Conservation (phyloP, 1,140 invertebrate genomes). For the Plodia interpunctella region DNA sequence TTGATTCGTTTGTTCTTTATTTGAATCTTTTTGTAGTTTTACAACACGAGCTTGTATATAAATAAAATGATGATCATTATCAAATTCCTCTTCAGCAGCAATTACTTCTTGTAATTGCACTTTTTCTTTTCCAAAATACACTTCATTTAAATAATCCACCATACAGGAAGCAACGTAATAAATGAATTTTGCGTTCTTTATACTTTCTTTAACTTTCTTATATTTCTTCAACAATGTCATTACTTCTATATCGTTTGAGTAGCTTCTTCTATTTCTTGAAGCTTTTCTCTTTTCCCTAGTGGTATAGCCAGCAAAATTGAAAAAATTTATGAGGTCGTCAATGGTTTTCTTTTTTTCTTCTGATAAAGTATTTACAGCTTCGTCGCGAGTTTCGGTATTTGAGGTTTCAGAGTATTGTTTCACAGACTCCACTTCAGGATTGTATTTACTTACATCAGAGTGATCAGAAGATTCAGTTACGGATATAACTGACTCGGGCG, state of each 20-base stretch:
- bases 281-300: slow-evolving; percentile 18
- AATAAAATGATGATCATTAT: slow-evolving; percentile 38
- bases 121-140: slow-evolving; percentile 39
- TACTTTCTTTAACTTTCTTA: slow-evolving; percentile 38
- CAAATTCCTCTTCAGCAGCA: slow-evolving; percentile 47
- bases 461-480: slow-evolving; percentile 14
- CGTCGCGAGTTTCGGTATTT: slow-evolving; percentile 23
- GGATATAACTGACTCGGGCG: slow-evolving; percentile 6
- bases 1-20: slow-evolving; percentile 26
- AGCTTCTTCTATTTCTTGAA: slow-evolving; percentile 44
- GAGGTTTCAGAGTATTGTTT: slow-evolving; percentile 28
- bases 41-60: slow-evolving; percentile 46
- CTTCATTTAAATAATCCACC: slow-evolving; percentile 53
- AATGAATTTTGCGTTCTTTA: slow-evolving; percentile 42
- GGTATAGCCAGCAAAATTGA: slow-evolving; percentile 48
- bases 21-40: slow-evolving; percentile 38
- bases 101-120: slow-evolving; percentile 38
- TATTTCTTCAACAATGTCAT: slow-evolving; percentile 37
- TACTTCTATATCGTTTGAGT: slow-evolving; percentile 37
- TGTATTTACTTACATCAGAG: slow-evolving; percentile 14
- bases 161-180: slow-evolving; percentile 39
- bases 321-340: slow-evolving; percentile 61
- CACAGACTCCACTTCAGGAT: slow-evolving; percentile 23
- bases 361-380: slow-evolving; percentile 23
- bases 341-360: slow-evolving; percentile 54